Evolutionary conservation across 2,888 invertebrate genomes (phyloP), one percentile per base, ranked within the genome.

Genomic region (Selenia dentaria): DNA sequence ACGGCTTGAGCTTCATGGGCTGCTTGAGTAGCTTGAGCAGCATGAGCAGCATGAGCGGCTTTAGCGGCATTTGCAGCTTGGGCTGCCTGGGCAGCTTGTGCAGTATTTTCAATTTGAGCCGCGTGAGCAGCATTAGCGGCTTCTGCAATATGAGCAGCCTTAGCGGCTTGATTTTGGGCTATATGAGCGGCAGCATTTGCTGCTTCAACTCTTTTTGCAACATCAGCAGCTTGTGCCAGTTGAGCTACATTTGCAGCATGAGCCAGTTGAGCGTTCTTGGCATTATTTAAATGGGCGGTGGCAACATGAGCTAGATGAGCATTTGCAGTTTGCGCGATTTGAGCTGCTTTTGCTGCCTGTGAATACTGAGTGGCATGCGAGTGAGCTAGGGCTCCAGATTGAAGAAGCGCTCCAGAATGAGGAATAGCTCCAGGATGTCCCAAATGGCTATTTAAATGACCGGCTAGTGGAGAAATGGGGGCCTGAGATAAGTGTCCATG

Each of bases 1-100:
- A 14, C 37, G 13, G 53, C 55, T 31, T 45, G 39, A 10, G 56
- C 52, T 11, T 54, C 35, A 3, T 51, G 41, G 13, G 47, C 56
- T 8, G 40, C 43, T 11, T 39, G 35, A 3, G 49, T 35, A 18
- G 44, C 49, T 25, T 47, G 41, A 20, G 57, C 56, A 9, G 56
- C 58, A 33, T 51, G 43, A 6, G 52, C 51, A 22, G 22, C 36
- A 38, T 40, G 47, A n/a, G 56, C 54, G 22, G 55, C 60, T 38
- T 57, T 51, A 9, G 51, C 52, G 31, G 45, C 43, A 18, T 43
- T 36, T n/a, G 41, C 47, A 12, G 48, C 42, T 18, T 58, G 57
- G 34, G 65, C 66, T 10, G 58, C 58, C 47, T 64, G 61, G 3
- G 57, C 60, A n/a, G 28, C 32, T 2, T 45, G 52, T 0, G 41